These are phyloP conservation scores for Epinephelus awoara DNA, from an alignment of 2,797 vertebrate genomes.

Conservation along the genomic window DNA sequence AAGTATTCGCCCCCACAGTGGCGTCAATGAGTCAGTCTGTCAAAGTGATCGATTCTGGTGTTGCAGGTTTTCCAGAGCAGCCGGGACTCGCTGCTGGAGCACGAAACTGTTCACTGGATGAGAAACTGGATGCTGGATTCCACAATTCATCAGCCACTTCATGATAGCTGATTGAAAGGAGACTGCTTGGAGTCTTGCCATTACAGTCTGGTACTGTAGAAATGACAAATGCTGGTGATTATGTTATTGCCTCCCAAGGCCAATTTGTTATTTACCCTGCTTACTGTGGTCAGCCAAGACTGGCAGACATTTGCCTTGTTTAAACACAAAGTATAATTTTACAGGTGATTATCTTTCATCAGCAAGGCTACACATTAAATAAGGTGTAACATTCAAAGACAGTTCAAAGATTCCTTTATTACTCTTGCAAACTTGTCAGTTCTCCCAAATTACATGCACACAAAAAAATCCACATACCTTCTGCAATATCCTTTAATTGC, in stretches of 20 bases:
- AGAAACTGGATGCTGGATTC: slow-evolving; percentile 41
- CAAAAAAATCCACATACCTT: not conserved
- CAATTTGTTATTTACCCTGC: slow-evolving; percentile 2
- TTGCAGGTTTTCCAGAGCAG: slow-evolving; percentile 47
- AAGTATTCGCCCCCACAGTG: slow-evolving; percentile 73
- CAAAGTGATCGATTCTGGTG: slow-evolving; percentile 61
- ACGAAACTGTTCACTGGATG: slow-evolving; percentile 15
- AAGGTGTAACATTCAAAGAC: not conserved
- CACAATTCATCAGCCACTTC: slow-evolving; percentile 55
- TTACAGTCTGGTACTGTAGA: slow-evolving; percentile 32
- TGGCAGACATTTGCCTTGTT: slow-evolving; percentile 10
- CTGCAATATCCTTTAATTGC: not conserved
- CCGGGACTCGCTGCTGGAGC: slow-evolving; percentile 22
- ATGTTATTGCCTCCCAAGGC: slow-evolving; percentile 11
- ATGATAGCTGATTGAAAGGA: slow-evolving; percentile 53
- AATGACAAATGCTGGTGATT: slow-evolving; percentile 37
- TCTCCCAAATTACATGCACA: not conserved
- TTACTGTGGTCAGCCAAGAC: slow-evolving; percentile 6
- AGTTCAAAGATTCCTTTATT: not conserved
- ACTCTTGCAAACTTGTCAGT: not conserved
- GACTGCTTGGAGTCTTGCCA: slow-evolving; percentile 43
- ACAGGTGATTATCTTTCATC: not conserved
- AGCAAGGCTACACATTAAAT: not conserved
- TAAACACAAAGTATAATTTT: not conserved
- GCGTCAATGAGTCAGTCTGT: slow-evolving; percentile 69